A percentile compares a stretch with the other conserved stretches of the same genome.
These are phyloP conservation scores for Phorcus lineatus DNA, from an alignment of 2,888 invertebrate species.

Conservation along the genomic window DNA sequence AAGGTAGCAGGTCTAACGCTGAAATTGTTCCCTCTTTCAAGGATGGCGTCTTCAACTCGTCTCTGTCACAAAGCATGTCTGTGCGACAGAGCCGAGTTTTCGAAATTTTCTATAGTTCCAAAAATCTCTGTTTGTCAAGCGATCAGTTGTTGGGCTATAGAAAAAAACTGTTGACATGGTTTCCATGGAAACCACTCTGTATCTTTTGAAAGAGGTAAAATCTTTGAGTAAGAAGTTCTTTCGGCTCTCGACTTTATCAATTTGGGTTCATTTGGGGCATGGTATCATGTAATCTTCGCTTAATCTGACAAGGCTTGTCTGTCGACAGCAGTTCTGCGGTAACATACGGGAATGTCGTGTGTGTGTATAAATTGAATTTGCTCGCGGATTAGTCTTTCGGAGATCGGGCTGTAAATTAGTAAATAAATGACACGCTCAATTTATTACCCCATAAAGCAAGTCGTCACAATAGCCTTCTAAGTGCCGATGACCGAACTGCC, in stretches of 20 bases:
- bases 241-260: conserved; percentile 14
- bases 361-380: conserved; percentile 17
- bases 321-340: background rate
- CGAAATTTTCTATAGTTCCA: background rate
- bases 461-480: background rate
- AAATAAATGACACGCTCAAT: background rate
- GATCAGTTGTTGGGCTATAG: background rate
- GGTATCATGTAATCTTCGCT: background rate
- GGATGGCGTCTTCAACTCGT: background rate
- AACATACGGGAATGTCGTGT: background rate
- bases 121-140: conserved; percentile 1
- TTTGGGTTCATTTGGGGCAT: background rate
- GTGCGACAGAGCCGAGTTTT: background rate
- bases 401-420: background rate
- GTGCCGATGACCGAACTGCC: background rate
- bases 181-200: background rate
- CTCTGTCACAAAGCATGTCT: background rate
- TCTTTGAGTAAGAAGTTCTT: background rate
- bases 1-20: background rate
- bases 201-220: background rate
- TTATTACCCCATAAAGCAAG: conserved; percentile 3
- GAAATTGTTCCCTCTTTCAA: background rate
- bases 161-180: background rate
- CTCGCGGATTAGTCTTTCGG: background rate
- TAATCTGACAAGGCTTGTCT: background rate